Conservation (phyloP, 2,113 vertebrate species). For the Meleagris gallopavo region DNA sequence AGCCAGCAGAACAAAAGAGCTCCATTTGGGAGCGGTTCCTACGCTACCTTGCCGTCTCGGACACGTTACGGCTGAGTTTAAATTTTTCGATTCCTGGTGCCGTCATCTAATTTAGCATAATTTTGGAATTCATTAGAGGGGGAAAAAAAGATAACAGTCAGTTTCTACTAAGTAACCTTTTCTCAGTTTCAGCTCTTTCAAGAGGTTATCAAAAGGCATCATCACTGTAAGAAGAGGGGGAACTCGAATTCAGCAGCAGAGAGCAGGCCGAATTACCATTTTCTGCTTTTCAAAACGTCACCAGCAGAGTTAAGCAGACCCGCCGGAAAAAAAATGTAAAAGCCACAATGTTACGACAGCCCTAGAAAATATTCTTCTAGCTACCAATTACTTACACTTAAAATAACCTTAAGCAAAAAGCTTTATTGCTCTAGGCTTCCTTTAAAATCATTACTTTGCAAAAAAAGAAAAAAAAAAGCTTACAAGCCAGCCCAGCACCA, state of each 20-base stretch:
- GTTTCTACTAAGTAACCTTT: background rate
- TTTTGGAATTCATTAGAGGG: background rate
- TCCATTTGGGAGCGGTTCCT: accelerated
- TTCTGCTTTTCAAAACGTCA: background rate
- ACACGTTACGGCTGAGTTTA: background rate
- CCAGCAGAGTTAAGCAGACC: background rate
- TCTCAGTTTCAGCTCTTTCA: background rate
- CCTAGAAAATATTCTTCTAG: background rate
- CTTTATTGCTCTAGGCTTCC: background rate
- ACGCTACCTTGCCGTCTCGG: accelerated
- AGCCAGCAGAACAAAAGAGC: background rate
- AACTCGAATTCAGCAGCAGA: background rate
- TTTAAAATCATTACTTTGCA: background rate
- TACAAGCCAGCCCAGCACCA: background rate
- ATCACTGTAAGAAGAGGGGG: background rate
- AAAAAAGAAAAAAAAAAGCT: background rate
- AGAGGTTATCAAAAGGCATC: background rate
- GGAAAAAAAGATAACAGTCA: background rate
- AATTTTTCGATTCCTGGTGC: accelerated
- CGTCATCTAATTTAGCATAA: background rate
- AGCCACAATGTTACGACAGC: accelerated
- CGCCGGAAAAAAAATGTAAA: background rate
- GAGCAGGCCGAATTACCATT: background rate
- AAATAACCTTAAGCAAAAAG: background rate
- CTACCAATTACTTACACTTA: background rate